These are phyloP conservation scores for Alsophila aescularia DNA, from an alignment of 2,888 invertebrate genomes.

Conservation along the genomic window DNA sequence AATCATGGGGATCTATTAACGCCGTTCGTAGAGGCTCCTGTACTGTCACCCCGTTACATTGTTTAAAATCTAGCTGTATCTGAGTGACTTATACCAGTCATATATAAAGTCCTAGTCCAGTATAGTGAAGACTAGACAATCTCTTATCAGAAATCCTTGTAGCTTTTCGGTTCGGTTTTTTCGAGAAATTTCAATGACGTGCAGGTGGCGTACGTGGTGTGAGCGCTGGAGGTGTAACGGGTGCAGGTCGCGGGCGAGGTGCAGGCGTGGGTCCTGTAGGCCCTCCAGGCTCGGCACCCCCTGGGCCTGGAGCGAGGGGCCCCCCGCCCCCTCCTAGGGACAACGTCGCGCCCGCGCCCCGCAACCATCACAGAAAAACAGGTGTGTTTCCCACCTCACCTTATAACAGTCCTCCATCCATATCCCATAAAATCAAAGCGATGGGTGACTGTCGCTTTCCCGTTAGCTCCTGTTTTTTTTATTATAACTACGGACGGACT, in stretches of 20 bases:
- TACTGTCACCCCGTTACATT: no score
- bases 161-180: not conserved
- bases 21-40: no score
- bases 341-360: conserved; percentile 79
- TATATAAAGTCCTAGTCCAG: no score
- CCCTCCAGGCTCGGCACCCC: conserved; percentile 52
- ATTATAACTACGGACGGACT: conserved; percentile 43
- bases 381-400: conserved; percentile 58
- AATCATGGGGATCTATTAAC: no score
- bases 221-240: conserved; percentile 53
- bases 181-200: conserved; percentile 10
- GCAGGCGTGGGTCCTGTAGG: conserved; percentile 51
- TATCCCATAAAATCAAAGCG: conserved; percentile 15
- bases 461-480: conserved; percentile 40
- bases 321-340: conserved; percentile 95
- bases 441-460: conserved; percentile 18
- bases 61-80: no score
- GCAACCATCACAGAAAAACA: conserved; percentile 78
- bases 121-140: no score
- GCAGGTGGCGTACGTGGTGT: conserved; percentile 46
- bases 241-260: conserved; percentile 46
- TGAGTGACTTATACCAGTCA: no score
- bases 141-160: not conserved
- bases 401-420: conserved; percentile 17
- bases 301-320: conserved; percentile 92